Evolutionary conservation across 2,113 vertebrate species (phyloP), one percentile per base, ranked within the genome.

Genomic region (Varanus komodoensis): DNA sequence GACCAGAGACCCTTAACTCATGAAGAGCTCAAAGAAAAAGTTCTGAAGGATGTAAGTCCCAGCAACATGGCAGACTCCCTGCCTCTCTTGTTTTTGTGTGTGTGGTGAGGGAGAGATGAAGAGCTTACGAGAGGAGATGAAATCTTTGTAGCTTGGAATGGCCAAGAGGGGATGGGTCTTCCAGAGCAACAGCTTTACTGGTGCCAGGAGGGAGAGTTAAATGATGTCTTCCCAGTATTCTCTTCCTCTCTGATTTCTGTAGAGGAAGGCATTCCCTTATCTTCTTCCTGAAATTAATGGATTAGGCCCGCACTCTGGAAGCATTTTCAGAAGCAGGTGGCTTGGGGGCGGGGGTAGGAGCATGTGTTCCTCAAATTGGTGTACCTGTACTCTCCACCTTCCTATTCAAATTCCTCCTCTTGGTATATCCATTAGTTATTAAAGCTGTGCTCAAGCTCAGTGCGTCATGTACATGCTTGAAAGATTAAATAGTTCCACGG

Each of bases 1-100:
- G 97, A 98, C 21, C 97, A 98, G 80, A 92, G 92, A 73, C 98
- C 97, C 50, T 95, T 98, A 85, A 98, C 97, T 54, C 95, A 96
- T 48, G 93, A 90, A 85, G 97, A 98, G 85, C 96, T 98, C 54
- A 96, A 94, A n/a, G 94, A 91, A 93, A 94, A 91, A 93, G 97
- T 98, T 84, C 91, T 97, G 82, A 96, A 94, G 88, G 94, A 92
- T 91, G 98, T 98, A 54, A 95, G 97, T 57, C 79, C 48, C 44
- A 68, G 38, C 25, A 19, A n/a, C 7, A 4, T 64, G 9, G 12
- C 11, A 29, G n/a, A 12, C 5, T 32, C 21, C 34, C 15, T 54
- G 34, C 57, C 27, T 61, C 71, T 54, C 12, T 71, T 34, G 87
- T 64, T 9, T 12, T 1, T 64, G 19, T 19, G 61, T 64, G 61